Evolutionary conservation across 2,797 vertebrate genomes (phyloP).

Genomic region (Phyllotis vaccarum): DNA sequence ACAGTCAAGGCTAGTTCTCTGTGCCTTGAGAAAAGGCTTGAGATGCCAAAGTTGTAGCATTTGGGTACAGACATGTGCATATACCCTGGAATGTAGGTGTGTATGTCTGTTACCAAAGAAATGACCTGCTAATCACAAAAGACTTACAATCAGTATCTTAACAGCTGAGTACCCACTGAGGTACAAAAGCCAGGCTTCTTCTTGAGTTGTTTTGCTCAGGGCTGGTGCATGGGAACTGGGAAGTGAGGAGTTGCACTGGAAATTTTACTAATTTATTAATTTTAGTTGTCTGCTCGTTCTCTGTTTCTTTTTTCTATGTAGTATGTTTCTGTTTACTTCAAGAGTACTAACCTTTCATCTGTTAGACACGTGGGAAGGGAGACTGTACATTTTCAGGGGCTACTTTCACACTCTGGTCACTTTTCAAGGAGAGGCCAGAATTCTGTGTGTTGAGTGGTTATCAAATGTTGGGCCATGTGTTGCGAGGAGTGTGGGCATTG

Average conservation of each 20-base stretch:
- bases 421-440: slow-evolving; percentile 12
- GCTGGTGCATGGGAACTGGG: neutral
- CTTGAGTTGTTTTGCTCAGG: neutral
- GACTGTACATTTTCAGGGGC: neutral
- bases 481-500: neutral
- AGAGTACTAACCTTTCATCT: neutral
- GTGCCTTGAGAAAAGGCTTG: neutral
- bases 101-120: neutral
- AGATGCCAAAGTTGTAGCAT: neutral
- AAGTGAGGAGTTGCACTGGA: neutral
- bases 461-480: neutral
- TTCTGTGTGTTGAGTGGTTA: neutral
- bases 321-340: slow-evolving; percentile 24
- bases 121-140: neutral
- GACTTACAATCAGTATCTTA: neutral
- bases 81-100: neutral
- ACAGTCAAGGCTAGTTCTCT: neutral
- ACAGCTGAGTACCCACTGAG: neutral
- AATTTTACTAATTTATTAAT: neutral
- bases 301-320: slow-evolving; percentile 10
- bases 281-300: slow-evolving; percentile 32
- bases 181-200: neutral
- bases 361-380: neutral
- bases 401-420: no score
- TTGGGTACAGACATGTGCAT: neutral